Percentiles rank a stretch among this genome's conserved stretches.
Evolutionary conservation across 2,888 invertebrate species (phyloP).

Genomic region (Caenorhabditis sp.): DNA sequence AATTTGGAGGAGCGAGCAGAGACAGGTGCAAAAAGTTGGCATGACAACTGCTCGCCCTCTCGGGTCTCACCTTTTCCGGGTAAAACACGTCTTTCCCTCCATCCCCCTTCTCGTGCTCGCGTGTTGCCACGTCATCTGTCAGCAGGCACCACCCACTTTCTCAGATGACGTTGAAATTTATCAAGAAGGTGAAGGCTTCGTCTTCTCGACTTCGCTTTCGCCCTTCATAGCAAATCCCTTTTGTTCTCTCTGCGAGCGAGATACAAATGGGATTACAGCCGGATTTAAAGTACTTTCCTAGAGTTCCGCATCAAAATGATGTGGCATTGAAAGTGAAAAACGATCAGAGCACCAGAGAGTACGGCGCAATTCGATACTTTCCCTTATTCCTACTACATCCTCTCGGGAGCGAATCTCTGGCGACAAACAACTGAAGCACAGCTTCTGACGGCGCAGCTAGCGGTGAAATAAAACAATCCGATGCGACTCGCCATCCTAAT

Average conservation of each 20-base stretch:
- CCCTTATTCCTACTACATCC: background rate
- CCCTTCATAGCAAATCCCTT: no score
- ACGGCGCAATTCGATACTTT: constrained; percentile 6
- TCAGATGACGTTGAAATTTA: constrained; percentile 5
- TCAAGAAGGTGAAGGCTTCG: background rate
- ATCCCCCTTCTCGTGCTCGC: background rate
- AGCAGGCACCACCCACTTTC: background rate
- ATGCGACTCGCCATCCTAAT: constrained; percentile 4
- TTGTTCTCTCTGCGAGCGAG: background rate
- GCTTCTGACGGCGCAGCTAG: background rate
- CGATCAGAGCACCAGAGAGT: constrained; percentile 5
- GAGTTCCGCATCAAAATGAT: constrained; percentile 25
- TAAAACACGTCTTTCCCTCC: constrained; percentile 3
- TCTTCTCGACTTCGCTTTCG: background rate
- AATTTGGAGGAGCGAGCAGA: background rate
- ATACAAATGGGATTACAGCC: constrained; percentile 19
- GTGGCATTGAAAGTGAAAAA: background rate
- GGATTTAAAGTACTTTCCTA: background rate
- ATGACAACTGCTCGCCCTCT: background rate
- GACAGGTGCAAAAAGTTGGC: constrained; percentile 2
- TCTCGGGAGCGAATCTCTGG: background rate
- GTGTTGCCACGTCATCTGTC: constrained; percentile 3
- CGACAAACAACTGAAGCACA: background rate
- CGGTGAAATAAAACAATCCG: constrained; percentile 8
- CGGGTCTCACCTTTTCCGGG: background rate